Conservation (phyloP, 2,113 vertebrate genomes). For the Charadrius vociferus region DNA sequence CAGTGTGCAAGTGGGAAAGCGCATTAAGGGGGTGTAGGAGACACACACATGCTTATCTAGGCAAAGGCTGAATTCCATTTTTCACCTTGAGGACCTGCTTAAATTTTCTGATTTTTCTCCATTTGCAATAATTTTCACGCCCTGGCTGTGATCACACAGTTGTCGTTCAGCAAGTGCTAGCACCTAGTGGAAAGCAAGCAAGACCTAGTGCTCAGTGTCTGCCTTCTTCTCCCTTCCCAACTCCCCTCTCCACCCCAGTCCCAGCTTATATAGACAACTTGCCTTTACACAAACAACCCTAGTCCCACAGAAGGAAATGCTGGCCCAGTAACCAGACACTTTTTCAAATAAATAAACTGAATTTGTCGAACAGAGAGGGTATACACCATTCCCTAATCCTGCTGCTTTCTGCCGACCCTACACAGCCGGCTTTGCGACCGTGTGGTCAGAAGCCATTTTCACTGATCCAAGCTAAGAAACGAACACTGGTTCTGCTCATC, state of each 20-base stretch:
- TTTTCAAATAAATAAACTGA: background rate
- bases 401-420: background rate
- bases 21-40: fast-evolving
- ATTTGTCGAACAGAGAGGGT: background rate
- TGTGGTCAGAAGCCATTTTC: background rate
- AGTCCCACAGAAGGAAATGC: background rate
- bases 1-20: background rate
- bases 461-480: background rate
- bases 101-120: background rate
- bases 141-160: background rate
- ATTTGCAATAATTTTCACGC: background rate
- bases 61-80: background rate
- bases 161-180: background rate
- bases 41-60: background rate
- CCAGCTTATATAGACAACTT: background rate
- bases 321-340: background rate
- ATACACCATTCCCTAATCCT: background rate
- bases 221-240: background rate
- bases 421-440: background rate
- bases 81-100: background rate
- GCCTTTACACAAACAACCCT: background rate
- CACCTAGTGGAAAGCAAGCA: background rate
- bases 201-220: background rate
- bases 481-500: background rate
- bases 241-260: background rate